Evolutionary conservation across 23 tunicate genomes (phyloP).

Genomic region (Halocynthia aurantium): DNA sequence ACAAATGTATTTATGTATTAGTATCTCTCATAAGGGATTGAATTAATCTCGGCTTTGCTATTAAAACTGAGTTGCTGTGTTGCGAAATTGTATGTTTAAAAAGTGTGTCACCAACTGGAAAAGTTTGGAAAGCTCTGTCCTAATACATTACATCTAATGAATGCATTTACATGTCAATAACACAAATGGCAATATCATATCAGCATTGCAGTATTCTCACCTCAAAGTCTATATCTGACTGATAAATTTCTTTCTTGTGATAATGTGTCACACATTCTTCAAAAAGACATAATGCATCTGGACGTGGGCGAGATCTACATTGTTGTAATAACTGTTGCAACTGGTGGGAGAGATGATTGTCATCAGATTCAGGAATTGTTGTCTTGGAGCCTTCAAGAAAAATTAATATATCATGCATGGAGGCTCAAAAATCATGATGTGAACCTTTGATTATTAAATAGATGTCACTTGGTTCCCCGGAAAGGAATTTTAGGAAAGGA

Average conservation of each 20-base stretch:
- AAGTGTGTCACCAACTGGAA: too few relatives aligned
- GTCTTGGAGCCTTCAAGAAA: slow-evolving; percentile 34
- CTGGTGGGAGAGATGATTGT: slow-evolving; percentile 2
- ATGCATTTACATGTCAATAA: neutral
- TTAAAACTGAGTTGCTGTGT: too few relatives aligned
- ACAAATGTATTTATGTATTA: too few relatives aligned
- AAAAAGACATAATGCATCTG: slow-evolving; percentile 41
- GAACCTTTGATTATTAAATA: too few relatives aligned
- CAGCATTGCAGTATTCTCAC: slow-evolving; percentile 6
- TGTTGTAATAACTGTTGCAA: slow-evolving; percentile 23
- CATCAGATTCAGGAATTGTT: slow-evolving; percentile 51
- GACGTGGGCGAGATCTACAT: slow-evolving; percentile 26
- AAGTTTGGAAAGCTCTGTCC: too few relatives aligned
- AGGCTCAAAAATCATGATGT: too few relatives aligned
- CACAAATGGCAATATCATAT: neutral
- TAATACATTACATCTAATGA: neutral
- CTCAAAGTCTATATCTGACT: slow-evolving; percentile 60
- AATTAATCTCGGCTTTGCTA: too few relatives aligned
- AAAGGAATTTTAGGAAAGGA: too few relatives aligned
- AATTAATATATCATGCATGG: too few relatives aligned
- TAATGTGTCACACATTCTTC: slow-evolving; percentile 14
- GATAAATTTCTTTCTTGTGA: slow-evolving; percentile 40
- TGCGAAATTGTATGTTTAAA: too few relatives aligned
- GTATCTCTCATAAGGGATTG: too few relatives aligned
- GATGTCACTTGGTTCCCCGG: too few relatives aligned